Conservation (phyloP, 2,888 invertebrate species). For the Ichneumoninae sp. region DNA sequence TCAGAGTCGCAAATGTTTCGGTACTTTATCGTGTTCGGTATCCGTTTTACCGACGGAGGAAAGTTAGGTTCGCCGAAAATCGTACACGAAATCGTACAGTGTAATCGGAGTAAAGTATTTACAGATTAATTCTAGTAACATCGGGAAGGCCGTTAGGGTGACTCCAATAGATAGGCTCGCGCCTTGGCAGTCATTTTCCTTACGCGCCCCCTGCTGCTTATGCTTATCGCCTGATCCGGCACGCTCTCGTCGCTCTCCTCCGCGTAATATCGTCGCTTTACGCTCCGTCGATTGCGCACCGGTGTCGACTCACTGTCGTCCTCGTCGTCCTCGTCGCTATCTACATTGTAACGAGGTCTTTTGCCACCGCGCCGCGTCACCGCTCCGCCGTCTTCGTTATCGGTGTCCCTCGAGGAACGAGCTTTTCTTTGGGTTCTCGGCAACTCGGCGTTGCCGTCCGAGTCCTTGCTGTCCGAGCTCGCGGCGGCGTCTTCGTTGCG, state of each 20-base stretch:
- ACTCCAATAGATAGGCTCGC: slow-evolving; percentile 87
- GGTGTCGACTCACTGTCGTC: slow-evolving; percentile 74
- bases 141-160: slow-evolving; percentile 77
- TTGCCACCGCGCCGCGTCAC: slow-evolving; percentile 77
- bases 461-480: slow-evolving; percentile 74
- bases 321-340: slow-evolving; percentile 76
- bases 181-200: slow-evolving; percentile 93
- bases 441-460: slow-evolving; percentile 67
- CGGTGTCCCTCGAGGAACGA: slow-evolving; percentile 67
- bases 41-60: background rate
- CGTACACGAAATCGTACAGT: slow-evolving; percentile 2
- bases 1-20: background rate
- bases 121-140: slow-evolving; percentile 67
- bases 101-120: slow-evolving; percentile 44
- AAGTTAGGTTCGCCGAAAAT: background rate
- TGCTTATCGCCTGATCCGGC: slow-evolving; percentile 85
- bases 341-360: slow-evolving; percentile 82
- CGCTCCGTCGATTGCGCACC: slow-evolving; percentile 78
- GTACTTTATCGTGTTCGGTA: background rate
- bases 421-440: slow-evolving; percentile 72
- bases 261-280: slow-evolving; percentile 81
- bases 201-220: slow-evolving; percentile 93
- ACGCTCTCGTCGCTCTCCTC: slow-evolving; percentile 82
- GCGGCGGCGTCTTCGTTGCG: slow-evolving; percentile 53
- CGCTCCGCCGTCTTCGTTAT: slow-evolving; percentile 59